Conservation (phyloP, 53 echinoderm and acorn worm species). For the Pentamera pediparva region DNA sequence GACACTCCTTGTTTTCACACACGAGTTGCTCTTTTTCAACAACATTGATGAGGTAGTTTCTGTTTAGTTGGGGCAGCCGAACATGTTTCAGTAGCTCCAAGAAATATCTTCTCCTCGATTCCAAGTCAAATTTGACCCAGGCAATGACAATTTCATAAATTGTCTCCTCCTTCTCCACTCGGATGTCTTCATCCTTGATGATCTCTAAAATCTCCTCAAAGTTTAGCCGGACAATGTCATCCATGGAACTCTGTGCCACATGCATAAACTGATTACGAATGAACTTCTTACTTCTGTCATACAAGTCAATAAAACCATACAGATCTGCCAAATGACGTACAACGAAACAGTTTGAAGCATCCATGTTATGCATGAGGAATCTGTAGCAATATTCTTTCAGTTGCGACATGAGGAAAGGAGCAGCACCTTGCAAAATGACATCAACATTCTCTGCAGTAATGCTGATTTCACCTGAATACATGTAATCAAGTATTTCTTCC, state of each 20-base stretch:
- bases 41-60: conserved; percentile 67
- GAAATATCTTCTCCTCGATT: conserved; percentile 53
- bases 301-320: conserved; percentile 83
- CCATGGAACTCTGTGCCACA: conserved; percentile 85
- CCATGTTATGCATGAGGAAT: conserved; percentile 86
- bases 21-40: conserved; percentile 91
- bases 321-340: conserved; percentile 82
- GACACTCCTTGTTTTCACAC: conserved; percentile 62
- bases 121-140: conserved; percentile 73
- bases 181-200: conserved; percentile 90
- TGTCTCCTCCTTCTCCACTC: conserved; percentile 94
- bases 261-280: conserved; percentile 96
- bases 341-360: conserved; percentile 88
- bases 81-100: conserved; percentile 72
- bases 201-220: conserved; percentile 69
- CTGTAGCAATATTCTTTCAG: conserved; percentile 82
- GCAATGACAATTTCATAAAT: conserved; percentile 82
- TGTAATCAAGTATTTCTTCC: conserved; percentile 91
- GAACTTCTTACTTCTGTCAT: conserved; percentile 63
- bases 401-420: conserved; percentile 81
- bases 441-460: conserved; percentile 82
- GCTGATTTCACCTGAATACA: conserved; percentile 90
- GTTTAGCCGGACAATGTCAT: conserved; percentile 73
- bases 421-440: conserved; percentile 80
- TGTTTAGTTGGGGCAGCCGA: conserved; percentile 73